Evolutionary conservation across 2,888 invertebrate species (phyloP).

Genomic region (Mythimna ferrago): DNA sequence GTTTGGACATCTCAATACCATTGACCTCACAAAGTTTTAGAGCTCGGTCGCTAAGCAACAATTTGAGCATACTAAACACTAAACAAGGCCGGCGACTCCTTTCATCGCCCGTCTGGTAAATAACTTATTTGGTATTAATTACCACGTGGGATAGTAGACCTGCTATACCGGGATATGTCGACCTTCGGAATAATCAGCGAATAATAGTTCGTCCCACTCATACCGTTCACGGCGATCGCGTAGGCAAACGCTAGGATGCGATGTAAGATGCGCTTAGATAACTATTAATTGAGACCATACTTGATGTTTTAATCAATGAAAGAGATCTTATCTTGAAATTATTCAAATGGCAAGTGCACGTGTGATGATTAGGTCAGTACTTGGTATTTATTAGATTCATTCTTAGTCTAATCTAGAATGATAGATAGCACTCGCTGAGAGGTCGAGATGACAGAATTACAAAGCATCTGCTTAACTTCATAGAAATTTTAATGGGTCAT

Average conservation of each 20-base stretch:
- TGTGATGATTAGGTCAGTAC: background rate
- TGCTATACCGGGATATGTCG: slow-evolving; percentile 73
- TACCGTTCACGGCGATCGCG: slow-evolving; percentile 69
- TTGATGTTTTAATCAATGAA: slow-evolving; percentile 31
- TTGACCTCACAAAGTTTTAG: slow-evolving; percentile 48
- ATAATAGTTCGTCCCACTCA: slow-evolving; percentile 78
- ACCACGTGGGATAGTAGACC: slow-evolving; percentile 76
- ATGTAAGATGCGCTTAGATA: slow-evolving; percentile 43
- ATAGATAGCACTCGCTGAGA: background rate
- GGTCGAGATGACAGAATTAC: background rate
- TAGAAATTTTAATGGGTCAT: background rate
- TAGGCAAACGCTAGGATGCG: slow-evolving; percentile 65
- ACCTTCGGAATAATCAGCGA: slow-evolving; percentile 73
- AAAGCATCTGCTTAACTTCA: background rate
- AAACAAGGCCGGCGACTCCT: slow-evolving; percentile 53
- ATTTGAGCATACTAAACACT: slow-evolving; percentile 34
- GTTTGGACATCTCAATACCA: slow-evolving; percentile 30
- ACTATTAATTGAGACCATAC: slow-evolving; percentile 29
- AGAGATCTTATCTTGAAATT: slow-evolving; percentile 7
- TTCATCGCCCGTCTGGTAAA: slow-evolving; percentile 57
- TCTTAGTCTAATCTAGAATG: background rate
- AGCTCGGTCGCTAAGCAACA: slow-evolving; percentile 35
- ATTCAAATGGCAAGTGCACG: slow-evolving; percentile 5
- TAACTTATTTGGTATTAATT: slow-evolving; percentile 78
- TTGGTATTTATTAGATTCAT: too few species aligned